phyloP scores from a whole-genome alignment of 2,113 vertebrate species.

The Oxygymnocypris stewartii region DNA sequence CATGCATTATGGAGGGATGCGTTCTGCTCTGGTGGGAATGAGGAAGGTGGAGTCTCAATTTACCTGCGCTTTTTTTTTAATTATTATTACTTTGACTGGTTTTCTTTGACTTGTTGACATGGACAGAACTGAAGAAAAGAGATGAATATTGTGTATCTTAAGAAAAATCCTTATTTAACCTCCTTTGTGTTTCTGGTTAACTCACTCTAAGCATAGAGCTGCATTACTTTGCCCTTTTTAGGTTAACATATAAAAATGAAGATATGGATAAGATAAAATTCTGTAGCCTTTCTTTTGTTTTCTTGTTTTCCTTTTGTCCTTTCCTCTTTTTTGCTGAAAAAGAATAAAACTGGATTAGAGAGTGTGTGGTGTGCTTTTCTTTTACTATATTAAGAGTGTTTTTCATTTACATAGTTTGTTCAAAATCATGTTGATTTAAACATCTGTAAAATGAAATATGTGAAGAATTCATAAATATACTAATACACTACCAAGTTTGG shows the following conservation, averaged over 20 bases:
- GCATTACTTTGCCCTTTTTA: slow-evolving; percentile 77
- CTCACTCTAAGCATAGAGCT: slow-evolving; percentile 89
- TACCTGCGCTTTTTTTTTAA: slow-evolving; percentile 38
- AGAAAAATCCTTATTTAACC: slow-evolving; percentile 94
- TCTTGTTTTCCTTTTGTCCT: too few relatives aligned
- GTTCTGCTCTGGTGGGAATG: slow-evolving; percentile 32
- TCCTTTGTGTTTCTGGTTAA: slow-evolving; percentile 93
- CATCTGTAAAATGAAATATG: not conserved
- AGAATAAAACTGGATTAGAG: slow-evolving; percentile 92
- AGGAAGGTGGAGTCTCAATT: slow-evolving; percentile 39
- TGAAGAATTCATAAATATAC: not conserved
- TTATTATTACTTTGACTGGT: slow-evolving; percentile 62
- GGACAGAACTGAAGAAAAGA: slow-evolving; percentile 62
- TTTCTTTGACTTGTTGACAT: slow-evolving; percentile 83
- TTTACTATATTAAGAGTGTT: not conserved
- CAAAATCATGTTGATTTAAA: not conserved
- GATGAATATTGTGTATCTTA: slow-evolving; percentile 89
- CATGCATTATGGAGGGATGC: slow-evolving; percentile 16
- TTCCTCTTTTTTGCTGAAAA: too few relatives aligned
- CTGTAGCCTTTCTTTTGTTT: slow-evolving; percentile 88
- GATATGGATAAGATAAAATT: slow-evolving; percentile 67
- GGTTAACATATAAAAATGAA: slow-evolving; percentile 83
- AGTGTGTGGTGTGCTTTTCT: slow-evolving; percentile 61
- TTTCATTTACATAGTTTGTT: not conserved
- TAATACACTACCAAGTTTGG: not conserved